Evolutionary conservation across 1,140 invertebrate species (phyloP), one percentile per base, ranked within the genome.

Genomic region (Parasteatoda tepidariorum): DNA sequence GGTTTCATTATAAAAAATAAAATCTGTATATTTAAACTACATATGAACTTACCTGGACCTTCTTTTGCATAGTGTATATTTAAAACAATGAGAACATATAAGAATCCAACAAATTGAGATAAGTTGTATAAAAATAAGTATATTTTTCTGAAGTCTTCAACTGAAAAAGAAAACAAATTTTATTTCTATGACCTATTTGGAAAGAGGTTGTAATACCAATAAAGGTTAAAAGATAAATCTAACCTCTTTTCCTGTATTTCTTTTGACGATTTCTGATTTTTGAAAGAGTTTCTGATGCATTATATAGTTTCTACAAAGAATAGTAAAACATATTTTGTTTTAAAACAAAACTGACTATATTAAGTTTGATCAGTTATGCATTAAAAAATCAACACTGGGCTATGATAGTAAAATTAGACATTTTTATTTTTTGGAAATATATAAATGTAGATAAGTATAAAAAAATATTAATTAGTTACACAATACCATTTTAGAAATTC

Each of bases 71-170:
- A 96, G 70, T 93, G 90, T 22, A 96, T 92, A 2, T 89, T 89
- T 89, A 98, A 92, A 15, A 96, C 93, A 26, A 90, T 88, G 24
- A 95, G 87, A 34, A 97, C 91, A 87, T 96, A 97, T 5, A 92
- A 90, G 88, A 93, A 98, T 11, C 95, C 95, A 83, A 97, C 91
- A 88, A 95, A 96, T 92, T 97, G 96, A 88, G 93, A 95, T 78
- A 98, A 89, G 89, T 98, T 98, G 89, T 98, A 98, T 62, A 97
- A 89, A 78, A 96, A 92, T 62, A 98, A 89, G 88, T 98, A 98
- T 0, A 95, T 93, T 87, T 94, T 95, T 86, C 93, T 94, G 13
- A 94, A 90, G 87, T 94, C 93, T 89, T 96, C 73, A 59, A 85
- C 85, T 84, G 54, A 22, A 85, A 84, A 64, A 66, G 85, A 81